Conservation (phyloP, 2,888 invertebrate species). For the Drosophila macrospina region DNA sequence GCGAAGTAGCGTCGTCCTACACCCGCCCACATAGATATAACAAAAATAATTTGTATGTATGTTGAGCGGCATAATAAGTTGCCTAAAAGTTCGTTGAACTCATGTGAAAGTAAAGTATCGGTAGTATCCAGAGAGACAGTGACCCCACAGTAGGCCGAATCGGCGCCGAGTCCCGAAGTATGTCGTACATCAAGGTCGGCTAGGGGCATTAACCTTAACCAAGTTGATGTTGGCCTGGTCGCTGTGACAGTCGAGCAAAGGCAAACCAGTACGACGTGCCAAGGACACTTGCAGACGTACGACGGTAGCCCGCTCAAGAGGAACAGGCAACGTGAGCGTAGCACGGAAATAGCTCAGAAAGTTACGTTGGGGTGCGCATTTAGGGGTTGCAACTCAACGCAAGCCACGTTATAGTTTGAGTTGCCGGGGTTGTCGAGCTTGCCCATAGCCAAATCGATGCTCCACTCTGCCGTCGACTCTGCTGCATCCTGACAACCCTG, state of each 20-base stretch:
- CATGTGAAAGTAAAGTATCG: constrained; percentile 69
- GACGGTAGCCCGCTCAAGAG: constrained; percentile 43
- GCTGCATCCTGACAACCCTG: constrained; percentile 55
- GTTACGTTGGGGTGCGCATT: constrained; percentile 59
- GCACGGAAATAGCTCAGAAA: constrained; percentile 66
- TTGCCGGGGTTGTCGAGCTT: constrained; percentile 59
- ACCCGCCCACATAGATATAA: constrained; percentile 16
- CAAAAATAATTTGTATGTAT: constrained; percentile 10
- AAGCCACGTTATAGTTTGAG: constrained; percentile 55
- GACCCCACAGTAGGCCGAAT: constrained; percentile 53
- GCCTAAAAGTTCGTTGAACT: constrained; percentile 76
- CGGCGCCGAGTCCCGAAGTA: constrained; percentile 71
- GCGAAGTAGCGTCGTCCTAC: constrained; percentile 24
- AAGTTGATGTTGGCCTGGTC: constrained; percentile 73
- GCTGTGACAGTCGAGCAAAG: constrained; percentile 44
- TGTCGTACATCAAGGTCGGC: constrained; percentile 83
- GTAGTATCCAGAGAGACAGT: constrained; percentile 33
- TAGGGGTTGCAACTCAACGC: constrained; percentile 67
- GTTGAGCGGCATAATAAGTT: constrained; percentile 59
- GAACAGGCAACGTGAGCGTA: constrained; percentile 30
- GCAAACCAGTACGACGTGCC: constrained; percentile 56
- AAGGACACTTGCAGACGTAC: constrained; percentile 70
- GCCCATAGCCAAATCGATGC: not conserved
- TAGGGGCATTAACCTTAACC: constrained; percentile 83
- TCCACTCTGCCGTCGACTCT: too few relatives aligned